A percentile compares a stretch with the other conserved stretches of the same genome.
Conservation (phyloP, 2,113 vertebrate genomes). For the Cepphus grylle region DNA sequence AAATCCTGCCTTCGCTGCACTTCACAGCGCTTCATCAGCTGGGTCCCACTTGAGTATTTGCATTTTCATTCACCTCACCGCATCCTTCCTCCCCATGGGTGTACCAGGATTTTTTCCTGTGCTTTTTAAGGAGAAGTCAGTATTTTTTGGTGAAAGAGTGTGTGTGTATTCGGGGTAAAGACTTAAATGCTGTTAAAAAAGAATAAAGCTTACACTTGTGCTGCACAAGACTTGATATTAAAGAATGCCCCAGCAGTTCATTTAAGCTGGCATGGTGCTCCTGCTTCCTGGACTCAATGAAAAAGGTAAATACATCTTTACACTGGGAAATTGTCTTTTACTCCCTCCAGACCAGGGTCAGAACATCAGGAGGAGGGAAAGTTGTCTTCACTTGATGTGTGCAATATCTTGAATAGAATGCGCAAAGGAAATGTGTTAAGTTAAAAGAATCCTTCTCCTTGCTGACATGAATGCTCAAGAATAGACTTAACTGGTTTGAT, state of each 20-base stretch:
- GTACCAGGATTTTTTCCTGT: neutral
- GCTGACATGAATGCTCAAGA: neutral
- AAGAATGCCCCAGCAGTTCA: neutral
- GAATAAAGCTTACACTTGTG: neutral
- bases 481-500: neutral
- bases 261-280: neutral
- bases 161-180: neutral
- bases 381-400: neutral
- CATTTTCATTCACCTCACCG: neutral
- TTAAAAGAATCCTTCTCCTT: neutral
- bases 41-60: neutral
- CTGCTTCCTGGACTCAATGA: neutral
- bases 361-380: neutral
- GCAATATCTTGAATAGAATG: neutral
- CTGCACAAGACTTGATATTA: fast-evolving
- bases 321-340: neutral
- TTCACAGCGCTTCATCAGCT: neutral
- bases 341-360: neutral
- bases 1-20: neutral
- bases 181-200: neutral
- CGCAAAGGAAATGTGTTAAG: neutral
- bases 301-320: neutral
- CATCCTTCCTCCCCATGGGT: neutral
- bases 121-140: neutral
- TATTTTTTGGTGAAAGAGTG: neutral